These are phyloP conservation scores for Drosophila setosimentum DNA, from an alignment of 2,888 invertebrate species.

Conservation along the genomic window DNA sequence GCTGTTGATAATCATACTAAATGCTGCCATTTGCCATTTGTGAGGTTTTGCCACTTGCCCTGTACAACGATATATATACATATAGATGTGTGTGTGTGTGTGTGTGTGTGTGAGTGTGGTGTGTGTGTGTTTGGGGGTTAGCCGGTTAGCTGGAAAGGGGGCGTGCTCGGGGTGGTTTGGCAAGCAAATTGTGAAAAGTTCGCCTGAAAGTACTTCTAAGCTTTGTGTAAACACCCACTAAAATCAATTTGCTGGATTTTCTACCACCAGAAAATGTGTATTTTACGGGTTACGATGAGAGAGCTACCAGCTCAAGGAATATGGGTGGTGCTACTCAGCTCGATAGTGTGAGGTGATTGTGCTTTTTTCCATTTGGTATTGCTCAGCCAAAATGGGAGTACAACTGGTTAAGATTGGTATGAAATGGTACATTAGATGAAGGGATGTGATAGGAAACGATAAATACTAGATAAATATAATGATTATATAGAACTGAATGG, in stretches of 20 bases:
- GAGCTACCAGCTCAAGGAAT: slow-evolving; percentile 18
- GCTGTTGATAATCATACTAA: slow-evolving; percentile 80
- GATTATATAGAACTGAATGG: slow-evolving; percentile 23
- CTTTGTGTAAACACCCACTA: slow-evolving; percentile 83
- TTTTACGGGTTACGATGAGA: slow-evolving; percentile 74
- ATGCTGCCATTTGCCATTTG: slow-evolving; percentile 83
- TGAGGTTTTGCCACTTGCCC: slow-evolving; percentile 82
- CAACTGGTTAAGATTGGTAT: slow-evolving; percentile 38
- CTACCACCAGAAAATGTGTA: slow-evolving; percentile 81
- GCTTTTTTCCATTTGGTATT: slow-evolving; percentile 33
- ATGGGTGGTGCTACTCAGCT: slow-evolving; percentile 9
- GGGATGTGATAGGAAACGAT: slow-evolving; percentile 29
- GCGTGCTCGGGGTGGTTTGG: slow-evolving; percentile 67
- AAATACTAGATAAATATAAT: slow-evolving; percentile 32
- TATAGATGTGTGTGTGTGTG: slow-evolving; percentile 18
- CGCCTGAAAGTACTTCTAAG: slow-evolving; percentile 75
- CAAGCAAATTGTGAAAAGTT: slow-evolving; percentile 79
- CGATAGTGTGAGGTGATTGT: slow-evolving; percentile 39
- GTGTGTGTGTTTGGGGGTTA: slow-evolving; percentile 16
- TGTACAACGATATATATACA: slow-evolving; percentile 47
- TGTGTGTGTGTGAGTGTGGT: slow-evolving; percentile 11
- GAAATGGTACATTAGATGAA: slow-evolving; percentile 48
- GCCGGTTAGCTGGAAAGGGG: slow-evolving; percentile 24
- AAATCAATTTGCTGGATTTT: slow-evolving; percentile 83
- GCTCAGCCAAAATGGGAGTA: slow-evolving; percentile 21